Evolutionary conservation across 2,888 invertebrate species (phyloP).

Genomic region (Drosophila paracracens): DNA sequence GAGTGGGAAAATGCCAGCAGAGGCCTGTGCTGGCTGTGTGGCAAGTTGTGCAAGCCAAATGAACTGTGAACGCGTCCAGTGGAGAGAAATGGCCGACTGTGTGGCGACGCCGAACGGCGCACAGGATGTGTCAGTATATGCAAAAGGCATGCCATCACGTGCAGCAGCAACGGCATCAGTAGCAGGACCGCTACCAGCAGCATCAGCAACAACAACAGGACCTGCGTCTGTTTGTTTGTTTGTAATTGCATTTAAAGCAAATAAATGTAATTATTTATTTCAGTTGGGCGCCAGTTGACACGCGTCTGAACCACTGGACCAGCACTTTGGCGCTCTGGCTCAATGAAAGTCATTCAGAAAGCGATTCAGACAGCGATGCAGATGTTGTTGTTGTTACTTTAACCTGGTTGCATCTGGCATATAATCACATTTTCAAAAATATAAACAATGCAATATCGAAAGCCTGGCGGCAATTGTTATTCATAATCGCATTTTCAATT

Average conservation of each 20-base stretch:
- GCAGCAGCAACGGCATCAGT: slow-evolving; percentile 4
- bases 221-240: slow-evolving; percentile 58
- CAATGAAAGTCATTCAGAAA: slow-evolving; percentile 45
- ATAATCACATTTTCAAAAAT: slow-evolving; percentile 59
- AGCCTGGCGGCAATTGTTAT: slow-evolving; percentile 49
- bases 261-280: slow-evolving; percentile 81
- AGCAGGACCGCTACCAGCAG: not conserved
- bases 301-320: slow-evolving; percentile 32
- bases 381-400: not conserved
- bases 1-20: slow-evolving; percentile 70
- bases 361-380: slow-evolving; percentile 10
- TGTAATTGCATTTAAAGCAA: slow-evolving; percentile 74
- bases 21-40: slow-evolving; percentile 1
- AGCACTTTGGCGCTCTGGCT: slow-evolving; percentile 28
- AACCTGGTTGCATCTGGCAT: slow-evolving; percentile 42
- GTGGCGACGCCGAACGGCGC: slow-evolving; percentile 25
- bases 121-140: slow-evolving; percentile 50
- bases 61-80: slow-evolving; percentile 64
- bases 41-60: slow-evolving; percentile 53
- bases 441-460: slow-evolving; percentile 3
- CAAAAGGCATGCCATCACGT: slow-evolving; percentile 50
- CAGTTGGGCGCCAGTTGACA: slow-evolving; percentile 65
- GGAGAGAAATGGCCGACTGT: slow-evolving; percentile 43
- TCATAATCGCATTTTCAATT: slow-evolving; percentile 73
- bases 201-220: not conserved